Evolutionary conservation across 2,888 invertebrate genomes (phyloP).

Genomic region (Anoncus sp.): DNA sequence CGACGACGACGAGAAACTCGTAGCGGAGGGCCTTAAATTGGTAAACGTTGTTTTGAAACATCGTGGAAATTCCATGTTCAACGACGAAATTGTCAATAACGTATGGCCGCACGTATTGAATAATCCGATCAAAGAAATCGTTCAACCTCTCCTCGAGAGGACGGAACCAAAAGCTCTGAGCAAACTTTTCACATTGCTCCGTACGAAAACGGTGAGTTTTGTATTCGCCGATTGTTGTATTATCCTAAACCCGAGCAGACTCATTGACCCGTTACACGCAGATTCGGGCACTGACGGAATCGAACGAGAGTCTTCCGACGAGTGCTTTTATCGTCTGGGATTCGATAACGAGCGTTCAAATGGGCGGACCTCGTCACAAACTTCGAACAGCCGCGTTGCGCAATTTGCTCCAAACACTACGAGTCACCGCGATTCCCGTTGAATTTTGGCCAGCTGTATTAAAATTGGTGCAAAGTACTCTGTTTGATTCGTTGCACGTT

Average conservation of each 20-base stretch:
- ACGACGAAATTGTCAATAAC: conserved; percentile 62
- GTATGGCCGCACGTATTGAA: conserved; percentile 71
- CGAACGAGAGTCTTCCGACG: conserved; percentile 61
- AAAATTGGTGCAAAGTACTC: conserved; percentile 66
- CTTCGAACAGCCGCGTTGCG: conserved; percentile 68
- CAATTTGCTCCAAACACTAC: conserved; percentile 68
- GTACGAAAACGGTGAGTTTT: conserved; percentile 67
- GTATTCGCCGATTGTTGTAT: no score
- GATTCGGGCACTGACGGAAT: conserved; percentile 64
- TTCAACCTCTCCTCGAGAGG: conserved; percentile 68
- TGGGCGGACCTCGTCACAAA: conserved; percentile 71
- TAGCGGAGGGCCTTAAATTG: conserved; percentile 70
- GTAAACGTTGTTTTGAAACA: conserved; percentile 69
- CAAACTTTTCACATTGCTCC: conserved; percentile 65
- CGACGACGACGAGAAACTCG: conserved; percentile 59
- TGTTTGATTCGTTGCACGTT: conserved; percentile 69
- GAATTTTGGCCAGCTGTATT: conserved; percentile 68
- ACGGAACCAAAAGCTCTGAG: conserved; percentile 70
- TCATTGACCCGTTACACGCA: conserved; percentile 49
- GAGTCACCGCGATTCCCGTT: conserved; percentile 59
- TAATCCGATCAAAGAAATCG: conserved; percentile 68
- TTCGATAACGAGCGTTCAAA: conserved; percentile 71
- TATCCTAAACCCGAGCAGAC: no score
- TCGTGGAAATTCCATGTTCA: conserved; percentile 67
- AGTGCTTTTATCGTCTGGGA: conserved; percentile 74